Evolutionary conservation across 2,113 vertebrate genomes (phyloP).

Genomic region (Sprattus sprattus): DNA sequence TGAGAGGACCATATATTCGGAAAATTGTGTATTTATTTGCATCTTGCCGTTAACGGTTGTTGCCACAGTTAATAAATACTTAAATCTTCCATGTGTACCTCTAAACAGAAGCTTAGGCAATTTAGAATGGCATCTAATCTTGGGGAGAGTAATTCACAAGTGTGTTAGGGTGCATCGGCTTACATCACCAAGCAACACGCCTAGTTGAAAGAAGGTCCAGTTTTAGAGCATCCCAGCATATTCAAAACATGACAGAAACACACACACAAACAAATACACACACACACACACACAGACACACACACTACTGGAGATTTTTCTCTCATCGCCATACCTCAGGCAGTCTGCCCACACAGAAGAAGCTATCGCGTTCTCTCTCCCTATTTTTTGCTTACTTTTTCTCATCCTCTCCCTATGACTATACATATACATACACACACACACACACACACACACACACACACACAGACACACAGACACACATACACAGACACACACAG

Average conservation of each 20-base stretch:
- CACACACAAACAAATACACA: too few relatives aligned
- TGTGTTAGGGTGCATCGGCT: not conserved
- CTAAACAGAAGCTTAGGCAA: not conserved
- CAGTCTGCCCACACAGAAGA: conserved; percentile 23
- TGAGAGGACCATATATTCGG: not conserved
- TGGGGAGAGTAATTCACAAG: not conserved
- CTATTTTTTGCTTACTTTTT: not conserved
- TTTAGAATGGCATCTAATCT: not conserved
- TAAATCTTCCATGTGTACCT: not conserved
- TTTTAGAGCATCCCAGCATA: not conserved
- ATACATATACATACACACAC: not conserved
- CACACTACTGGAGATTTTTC: not conserved
- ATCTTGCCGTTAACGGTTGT: not conserved
- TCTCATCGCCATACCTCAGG: not conserved
- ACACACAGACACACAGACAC: not conserved
- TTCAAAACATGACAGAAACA: not conserved
- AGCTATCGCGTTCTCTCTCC: not conserved
- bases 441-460: not conserved
- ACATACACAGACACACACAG: too few relatives aligned
- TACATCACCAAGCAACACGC: not conserved
- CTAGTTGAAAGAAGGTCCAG: not conserved
- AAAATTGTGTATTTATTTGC: not conserved
- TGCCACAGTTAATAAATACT: not conserved
- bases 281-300: too few relatives aligned
- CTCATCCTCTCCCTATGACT: not conserved